A percentile compares a stretch with the other conserved stretches of the same genome.
Evolutionary conservation across 1,140 invertebrate species (phyloP).

Genomic region (Panulirus ornatus): DNA sequence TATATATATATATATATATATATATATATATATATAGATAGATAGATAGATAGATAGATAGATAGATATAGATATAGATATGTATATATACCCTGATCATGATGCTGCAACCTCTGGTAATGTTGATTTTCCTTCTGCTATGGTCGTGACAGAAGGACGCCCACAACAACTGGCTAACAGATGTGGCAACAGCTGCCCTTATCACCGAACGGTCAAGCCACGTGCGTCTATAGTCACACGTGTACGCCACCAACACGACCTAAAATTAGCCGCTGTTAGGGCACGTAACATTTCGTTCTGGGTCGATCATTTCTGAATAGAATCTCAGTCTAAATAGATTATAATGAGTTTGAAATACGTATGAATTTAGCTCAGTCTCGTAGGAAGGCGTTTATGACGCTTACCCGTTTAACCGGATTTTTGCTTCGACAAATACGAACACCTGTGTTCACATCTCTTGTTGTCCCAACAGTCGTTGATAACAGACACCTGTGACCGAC

Average conservation of each 20-base stretch:
- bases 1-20: too few species aligned
- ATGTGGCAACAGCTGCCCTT: not conserved
- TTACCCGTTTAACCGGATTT: not conserved
- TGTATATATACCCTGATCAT: too few species aligned
- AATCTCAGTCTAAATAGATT: too few species aligned
- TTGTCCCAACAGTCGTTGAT: not conserved
- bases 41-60: too few species aligned
- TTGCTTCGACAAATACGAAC: not conserved
- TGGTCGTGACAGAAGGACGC: not conserved
- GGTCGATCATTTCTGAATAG: too few species aligned
- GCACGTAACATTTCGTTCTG: too few species aligned
- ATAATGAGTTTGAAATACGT: not conserved
- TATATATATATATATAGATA: too few species aligned
- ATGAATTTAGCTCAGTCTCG: not conserved
- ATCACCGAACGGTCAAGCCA: not conserved
- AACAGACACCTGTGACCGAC: not conserved
- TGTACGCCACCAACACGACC: not conserved
- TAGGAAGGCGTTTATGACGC: not conserved
- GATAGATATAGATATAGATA: too few species aligned
- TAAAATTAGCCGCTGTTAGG: too few species aligned
- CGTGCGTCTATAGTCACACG: not conserved
- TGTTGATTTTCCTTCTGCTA: not conserved
- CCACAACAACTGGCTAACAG: slow-evolving; percentile 3
- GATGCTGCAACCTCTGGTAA: too few species aligned
- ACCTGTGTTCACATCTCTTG: not conserved